Percentiles rank a stretch among this genome's conserved stretches.
These are phyloP conservation scores for Leistus spinibarbis DNA, from an alignment of 2,888 invertebrate genomes.

Conservation along the genomic window DNA sequence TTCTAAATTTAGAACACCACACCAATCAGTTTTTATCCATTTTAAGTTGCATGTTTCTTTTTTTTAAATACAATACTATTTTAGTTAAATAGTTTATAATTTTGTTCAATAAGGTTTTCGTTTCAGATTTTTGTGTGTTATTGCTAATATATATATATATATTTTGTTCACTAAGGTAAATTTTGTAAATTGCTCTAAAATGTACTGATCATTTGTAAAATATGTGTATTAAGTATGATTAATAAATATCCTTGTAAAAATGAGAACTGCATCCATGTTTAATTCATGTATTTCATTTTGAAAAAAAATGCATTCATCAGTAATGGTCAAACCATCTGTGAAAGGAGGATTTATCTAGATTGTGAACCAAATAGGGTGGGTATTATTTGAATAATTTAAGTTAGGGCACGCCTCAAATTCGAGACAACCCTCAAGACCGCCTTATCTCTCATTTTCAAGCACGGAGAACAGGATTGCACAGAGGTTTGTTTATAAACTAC, in stretches of 20 bases:
- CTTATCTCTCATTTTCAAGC: not conserved
- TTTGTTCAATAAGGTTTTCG: not conserved
- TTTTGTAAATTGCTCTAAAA: slow-evolving; percentile 27
- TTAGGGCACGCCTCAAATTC: slow-evolving; percentile 18
- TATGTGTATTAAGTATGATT: slow-evolving; percentile 18
- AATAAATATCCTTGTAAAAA: slow-evolving; percentile 12
- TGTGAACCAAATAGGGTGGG: not conserved
- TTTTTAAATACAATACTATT: not conserved
- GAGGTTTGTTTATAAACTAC: not conserved
- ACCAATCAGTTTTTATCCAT: not conserved
- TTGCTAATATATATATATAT: not conserved
- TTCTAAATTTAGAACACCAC: not conserved
- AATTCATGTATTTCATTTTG: no score
- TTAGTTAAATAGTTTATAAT: not conserved
- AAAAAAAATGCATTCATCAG: no score
- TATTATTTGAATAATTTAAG: not conserved
- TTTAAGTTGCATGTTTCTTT: not conserved
- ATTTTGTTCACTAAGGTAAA: slow-evolving; percentile 8
- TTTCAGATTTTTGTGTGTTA: not conserved
- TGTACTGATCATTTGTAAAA: slow-evolving; percentile 17
- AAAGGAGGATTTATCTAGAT: not conserved
- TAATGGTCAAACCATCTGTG: not conserved
- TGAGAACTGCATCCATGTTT: not conserved
- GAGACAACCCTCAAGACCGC: slow-evolving; percentile 16
- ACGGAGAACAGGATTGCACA: not conserved